Conservation (phyloP, 1,140 invertebrate genomes). For the Lepidurus arcticus region DNA sequence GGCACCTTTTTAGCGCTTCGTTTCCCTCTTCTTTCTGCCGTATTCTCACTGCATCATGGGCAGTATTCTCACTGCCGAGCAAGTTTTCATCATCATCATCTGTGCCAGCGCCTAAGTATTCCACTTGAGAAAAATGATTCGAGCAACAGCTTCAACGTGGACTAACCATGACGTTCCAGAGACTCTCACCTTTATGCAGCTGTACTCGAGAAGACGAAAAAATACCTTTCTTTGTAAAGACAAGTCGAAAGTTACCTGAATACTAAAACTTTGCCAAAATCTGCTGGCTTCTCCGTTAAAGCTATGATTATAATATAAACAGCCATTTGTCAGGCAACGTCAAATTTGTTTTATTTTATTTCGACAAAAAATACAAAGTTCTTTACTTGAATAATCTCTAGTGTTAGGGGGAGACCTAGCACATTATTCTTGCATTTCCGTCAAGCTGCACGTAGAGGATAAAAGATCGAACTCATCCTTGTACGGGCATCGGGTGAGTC, state of each 20-base stretch:
- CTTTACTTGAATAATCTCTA: not conserved
- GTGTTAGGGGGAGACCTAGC: not conserved
- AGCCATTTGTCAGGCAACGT: not conserved
- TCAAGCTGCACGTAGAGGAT: constrained; percentile 18
- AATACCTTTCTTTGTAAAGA: not conserved
- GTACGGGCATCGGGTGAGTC: constrained; percentile 2
- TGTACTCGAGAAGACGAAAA: no score
- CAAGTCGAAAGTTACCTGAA: not conserved
- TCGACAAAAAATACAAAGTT: not conserved
- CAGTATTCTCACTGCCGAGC: not conserved
- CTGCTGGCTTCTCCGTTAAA: not conserved
- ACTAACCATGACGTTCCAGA: not conserved
- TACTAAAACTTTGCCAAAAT: not conserved
- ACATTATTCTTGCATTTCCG: not conserved
- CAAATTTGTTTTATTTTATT: not conserved
- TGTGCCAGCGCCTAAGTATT: not conserved
- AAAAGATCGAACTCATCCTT: constrained; percentile 17
- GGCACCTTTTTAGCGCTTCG: constrained; percentile 15
- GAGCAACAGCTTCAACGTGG: not conserved
- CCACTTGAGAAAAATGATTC: not conserved
- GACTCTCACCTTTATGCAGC: not conserved
- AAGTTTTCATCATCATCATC: not conserved
- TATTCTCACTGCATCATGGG: not conserved
- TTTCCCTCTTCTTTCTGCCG: not conserved
- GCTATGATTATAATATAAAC: no score